Conservation (phyloP, 2,797 vertebrate species). For the Margarornis squamiger region DNA sequence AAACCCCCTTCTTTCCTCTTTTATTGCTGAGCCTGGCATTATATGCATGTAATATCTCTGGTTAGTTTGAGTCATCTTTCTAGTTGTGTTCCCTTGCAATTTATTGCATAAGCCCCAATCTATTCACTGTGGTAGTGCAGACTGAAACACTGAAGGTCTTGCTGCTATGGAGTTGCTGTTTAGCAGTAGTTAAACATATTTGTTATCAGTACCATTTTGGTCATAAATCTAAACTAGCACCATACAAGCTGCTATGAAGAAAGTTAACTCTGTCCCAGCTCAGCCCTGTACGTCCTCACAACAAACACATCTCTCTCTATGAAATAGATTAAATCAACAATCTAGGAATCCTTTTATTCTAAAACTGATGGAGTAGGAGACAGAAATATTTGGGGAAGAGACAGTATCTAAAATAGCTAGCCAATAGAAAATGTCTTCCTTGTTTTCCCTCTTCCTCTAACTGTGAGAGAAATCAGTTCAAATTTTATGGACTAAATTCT, state of each 20-base stretch:
- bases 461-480: background rate
- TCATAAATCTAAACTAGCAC: background rate
- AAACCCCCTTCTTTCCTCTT: background rate
- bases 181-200: background rate
- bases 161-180: background rate
- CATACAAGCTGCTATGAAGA: background rate
- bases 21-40: background rate
- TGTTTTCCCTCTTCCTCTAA: background rate
- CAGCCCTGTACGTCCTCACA: fast-evolving
- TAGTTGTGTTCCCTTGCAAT: background rate
- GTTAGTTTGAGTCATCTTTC: background rate
- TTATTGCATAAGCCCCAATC: fast-evolving
- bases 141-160: background rate
- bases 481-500: background rate
- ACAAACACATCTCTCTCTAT: background rate
- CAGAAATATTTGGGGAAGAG: background rate
- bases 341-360: background rate
- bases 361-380: background rate
- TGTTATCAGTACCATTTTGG: background rate
- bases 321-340: background rate
- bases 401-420: background rate
- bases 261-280: background rate
- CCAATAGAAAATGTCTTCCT: background rate
- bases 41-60: background rate
- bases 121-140: fast-evolving